Evolutionary conservation across 2,113 vertebrate genomes (phyloP), one percentile per base, ranked within the genome.

Genomic region (Hemiprocne comata): DNA sequence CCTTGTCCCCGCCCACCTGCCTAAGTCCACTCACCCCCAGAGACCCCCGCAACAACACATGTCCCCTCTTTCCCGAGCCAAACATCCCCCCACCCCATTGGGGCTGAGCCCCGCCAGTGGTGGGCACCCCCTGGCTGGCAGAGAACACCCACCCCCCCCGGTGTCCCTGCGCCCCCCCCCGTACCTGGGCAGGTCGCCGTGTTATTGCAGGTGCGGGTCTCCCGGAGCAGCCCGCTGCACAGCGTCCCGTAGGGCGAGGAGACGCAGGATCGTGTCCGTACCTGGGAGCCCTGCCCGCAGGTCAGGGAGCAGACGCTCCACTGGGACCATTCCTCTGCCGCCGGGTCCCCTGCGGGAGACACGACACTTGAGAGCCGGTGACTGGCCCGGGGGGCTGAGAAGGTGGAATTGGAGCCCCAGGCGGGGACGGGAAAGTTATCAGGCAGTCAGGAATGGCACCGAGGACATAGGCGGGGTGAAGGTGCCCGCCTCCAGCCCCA

Each of bases 241-340:
- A 99, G 98, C 12, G 99, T 99, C 87, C 99, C 99, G 84, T 99
- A 99, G 12, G 99, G 99, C 28, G 99, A 99, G 29, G 99, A 99
- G 91, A 99, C 99, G 10, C 99, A 99, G 48, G 99, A 99, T 46
- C 99, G 99, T 2, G 99, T 99, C 92, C 99, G 98, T 95, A 99
- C 99, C 97, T 99, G 99, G 97, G 98, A 99, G 88, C 99, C 99
- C 96, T 99, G 99, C 60, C 99, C 99, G 44, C 99, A 99, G 3
- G 99, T 99, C 96, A 99, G 98, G 12, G 99, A 99, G 97, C 99
- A 99, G 87, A 99, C 98, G 33, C 99, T 99, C 99, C 99, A 99
- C 96, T 99, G 99, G 12, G 99, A 99, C 99, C 99, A 99, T 93
- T 99, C 99, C 97, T 99, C 99, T 0, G 99, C 99, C 0, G 99